A percentile compares a stretch with the other conserved stretches of the same genome.
Evolutionary conservation across 2,113 vertebrate genomes (phyloP).

Genomic region (Oceanodroma tethys): DNA sequence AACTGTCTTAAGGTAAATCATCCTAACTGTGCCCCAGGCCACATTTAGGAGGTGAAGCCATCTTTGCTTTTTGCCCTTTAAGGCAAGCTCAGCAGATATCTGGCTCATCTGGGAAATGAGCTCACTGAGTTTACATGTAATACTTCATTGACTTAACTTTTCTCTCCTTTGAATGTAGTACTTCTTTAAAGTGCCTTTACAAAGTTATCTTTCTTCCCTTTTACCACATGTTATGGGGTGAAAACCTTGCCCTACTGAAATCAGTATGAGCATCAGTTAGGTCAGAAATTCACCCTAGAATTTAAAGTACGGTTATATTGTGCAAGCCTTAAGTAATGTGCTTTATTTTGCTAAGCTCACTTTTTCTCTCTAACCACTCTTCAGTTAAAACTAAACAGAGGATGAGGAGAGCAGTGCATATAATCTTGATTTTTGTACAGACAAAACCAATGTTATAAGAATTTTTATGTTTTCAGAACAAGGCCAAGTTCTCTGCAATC

Average conservation of each 20-base stretch:
- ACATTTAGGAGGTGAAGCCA: conserved; percentile 17
- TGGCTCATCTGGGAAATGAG: conserved; percentile 37
- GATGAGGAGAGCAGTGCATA: background rate
- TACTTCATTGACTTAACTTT: conserved; percentile 9
- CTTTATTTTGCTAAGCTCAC: background rate
- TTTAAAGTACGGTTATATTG: background rate
- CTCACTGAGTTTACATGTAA: conserved; percentile 33
- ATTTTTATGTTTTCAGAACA: background rate
- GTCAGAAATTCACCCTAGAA: background rate
- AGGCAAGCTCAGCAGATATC: conserved; percentile 29
- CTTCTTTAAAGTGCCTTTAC: background rate
- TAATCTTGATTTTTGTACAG: background rate
- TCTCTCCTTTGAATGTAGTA: background rate
- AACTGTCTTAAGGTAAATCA: conserved; percentile 43
- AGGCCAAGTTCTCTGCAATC: background rate
- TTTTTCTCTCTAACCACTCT: background rate
- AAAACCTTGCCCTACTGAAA: background rate
- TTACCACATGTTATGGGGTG: background rate
- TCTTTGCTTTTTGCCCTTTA: conserved; percentile 33
- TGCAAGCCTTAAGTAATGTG: background rate
- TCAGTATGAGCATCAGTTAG: background rate
- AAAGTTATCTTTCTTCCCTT: background rate
- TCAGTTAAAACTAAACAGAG: background rate
- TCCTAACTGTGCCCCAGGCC: conserved; percentile 32
- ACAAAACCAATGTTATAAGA: background rate